Percentiles rank a stretch among this genome's conserved stretches.
Evolutionary conservation across 2,888 invertebrate species (phyloP).

Genomic region (Octodonta nipae): DNA sequence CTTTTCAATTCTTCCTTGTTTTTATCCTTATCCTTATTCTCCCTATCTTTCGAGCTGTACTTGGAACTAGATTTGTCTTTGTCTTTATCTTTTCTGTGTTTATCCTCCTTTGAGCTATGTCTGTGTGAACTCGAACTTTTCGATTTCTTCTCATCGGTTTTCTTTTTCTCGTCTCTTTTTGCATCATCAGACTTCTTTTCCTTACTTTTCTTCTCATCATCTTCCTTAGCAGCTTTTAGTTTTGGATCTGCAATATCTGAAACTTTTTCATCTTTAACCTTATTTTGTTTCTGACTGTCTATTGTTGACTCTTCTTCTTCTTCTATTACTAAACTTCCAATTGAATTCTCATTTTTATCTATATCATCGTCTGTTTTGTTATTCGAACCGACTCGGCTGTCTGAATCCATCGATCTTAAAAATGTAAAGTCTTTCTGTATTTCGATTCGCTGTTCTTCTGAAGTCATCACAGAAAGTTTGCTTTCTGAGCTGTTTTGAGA

Average conservation of each 20-base stretch:
- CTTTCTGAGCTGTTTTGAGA: slow-evolving; percentile 51
- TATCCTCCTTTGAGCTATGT: slow-evolving; percentile 31
- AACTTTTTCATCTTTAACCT: too few relatives aligned
- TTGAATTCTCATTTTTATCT: too few relatives aligned
- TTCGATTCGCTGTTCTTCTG: slow-evolving; percentile 37
- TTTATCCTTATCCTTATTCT: slow-evolving; percentile 16
- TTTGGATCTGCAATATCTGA: too few relatives aligned
- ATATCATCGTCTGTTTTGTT: too few relatives aligned
- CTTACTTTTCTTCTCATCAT: slow-evolving; percentile 4
- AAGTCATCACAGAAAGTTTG: slow-evolving; percentile 40
- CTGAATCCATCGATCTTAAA: slow-evolving; percentile 4
- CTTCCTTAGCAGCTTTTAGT: not conserved
- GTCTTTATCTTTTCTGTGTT: slow-evolving; percentile 10
- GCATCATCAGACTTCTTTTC: slow-evolving; percentile 7
- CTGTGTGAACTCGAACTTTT: slow-evolving; percentile 33
- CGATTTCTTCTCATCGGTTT: slow-evolving; percentile 14
- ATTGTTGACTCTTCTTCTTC: too few relatives aligned
- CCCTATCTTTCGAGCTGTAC: slow-evolving; percentile 22
- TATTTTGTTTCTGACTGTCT: too few relatives aligned
- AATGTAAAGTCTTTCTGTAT: slow-evolving; percentile 23
- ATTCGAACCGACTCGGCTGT: too few relatives aligned
- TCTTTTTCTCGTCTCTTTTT: slow-evolving; percentile 5
- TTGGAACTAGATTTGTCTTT: slow-evolving; percentile 14
- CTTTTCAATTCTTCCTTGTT: slow-evolving; percentile 23
- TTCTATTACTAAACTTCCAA: too few relatives aligned